phyloP scores from a whole-genome alignment of 2,888 invertebrate genomes.

The Taphrorychus bicolor region DNA sequence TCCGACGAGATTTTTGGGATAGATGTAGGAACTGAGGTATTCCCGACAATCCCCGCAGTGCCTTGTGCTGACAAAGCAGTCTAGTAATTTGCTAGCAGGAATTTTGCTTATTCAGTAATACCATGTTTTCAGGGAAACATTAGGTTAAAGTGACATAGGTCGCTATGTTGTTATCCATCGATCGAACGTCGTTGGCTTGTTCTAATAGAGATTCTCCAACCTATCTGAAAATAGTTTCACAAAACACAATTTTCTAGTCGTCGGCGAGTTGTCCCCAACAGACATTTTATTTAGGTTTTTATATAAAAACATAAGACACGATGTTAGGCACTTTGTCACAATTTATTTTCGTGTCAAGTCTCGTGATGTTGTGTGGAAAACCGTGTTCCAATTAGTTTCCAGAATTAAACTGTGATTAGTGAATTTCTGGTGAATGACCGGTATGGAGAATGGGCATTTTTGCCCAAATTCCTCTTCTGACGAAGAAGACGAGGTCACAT shows the following conservation, averaged over 20 bases:
- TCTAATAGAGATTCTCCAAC: constrained; percentile 17
- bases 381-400: constrained; percentile 1
- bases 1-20: neutral
- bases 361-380: neutral
- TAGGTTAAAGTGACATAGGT: too few relatives aligned
- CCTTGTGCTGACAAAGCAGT: neutral
- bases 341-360: constrained; percentile 13
- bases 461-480: constrained; percentile 28
- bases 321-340: neutral
- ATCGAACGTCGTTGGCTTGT: constrained; percentile 6
- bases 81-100: too few relatives aligned
- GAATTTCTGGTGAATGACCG: neutral
- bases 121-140: too few relatives aligned
- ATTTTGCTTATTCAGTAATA: too few relatives aligned
- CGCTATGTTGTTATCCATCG: neutral
- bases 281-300: constrained; percentile 27
- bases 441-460: neutral
- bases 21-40: neutral
- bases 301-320: constrained; percentile 18
- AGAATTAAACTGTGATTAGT: neutral
- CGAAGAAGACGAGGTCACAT: constrained; percentile 57
- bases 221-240: constrained; percentile 34
- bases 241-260: constrained; percentile 25
- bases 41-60: neutral
- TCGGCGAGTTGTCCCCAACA: constrained; percentile 20